These are phyloP conservation scores for Microtus pennsylvanicus DNA, from an alignment of 2,113 vertebrate genomes.

Conservation along the genomic window DNA sequence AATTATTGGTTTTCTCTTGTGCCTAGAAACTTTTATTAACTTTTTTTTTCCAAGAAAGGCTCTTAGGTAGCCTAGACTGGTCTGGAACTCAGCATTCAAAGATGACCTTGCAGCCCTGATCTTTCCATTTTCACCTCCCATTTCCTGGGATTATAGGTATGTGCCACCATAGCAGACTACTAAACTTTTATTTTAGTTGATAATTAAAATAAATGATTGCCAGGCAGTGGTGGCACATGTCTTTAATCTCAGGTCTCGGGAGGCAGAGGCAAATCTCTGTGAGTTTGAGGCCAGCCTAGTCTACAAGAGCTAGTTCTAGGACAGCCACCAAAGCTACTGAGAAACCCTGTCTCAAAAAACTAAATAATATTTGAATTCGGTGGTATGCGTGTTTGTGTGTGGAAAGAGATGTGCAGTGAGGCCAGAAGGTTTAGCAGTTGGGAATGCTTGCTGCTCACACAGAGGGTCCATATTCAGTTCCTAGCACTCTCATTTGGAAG, in stretches of 20 bases:
- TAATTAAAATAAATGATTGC: slow-evolving; percentile 2
- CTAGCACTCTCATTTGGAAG: neutral
- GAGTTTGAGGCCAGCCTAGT: too few species aligned
- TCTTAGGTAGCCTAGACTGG: neutral
- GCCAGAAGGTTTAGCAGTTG: neutral
- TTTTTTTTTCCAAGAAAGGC: neutral
- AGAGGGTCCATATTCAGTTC: neutral
- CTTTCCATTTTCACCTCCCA: neutral
- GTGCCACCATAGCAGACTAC: neutral
- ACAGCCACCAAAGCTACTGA: too few species aligned
- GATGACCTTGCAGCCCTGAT: neutral
- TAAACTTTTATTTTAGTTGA: slow-evolving; percentile 6
- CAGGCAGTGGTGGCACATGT: too few species aligned
- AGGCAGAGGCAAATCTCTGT: too few species aligned
- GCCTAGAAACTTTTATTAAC: neutral
- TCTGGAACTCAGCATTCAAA: neutral
- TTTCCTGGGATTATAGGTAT: neutral
- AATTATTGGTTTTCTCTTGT: neutral
- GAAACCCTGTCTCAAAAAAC: too few species aligned
- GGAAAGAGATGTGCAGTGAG: neutral
- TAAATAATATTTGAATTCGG: neutral
- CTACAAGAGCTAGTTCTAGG: too few species aligned
- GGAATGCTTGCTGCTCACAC: neutral
- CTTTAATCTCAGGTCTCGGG: too few species aligned
- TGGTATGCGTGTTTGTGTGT: neutral